Evolutionary conservation across 2,113 vertebrate species (phyloP), one percentile per base, ranked within the genome.

Genomic region (Sclerurus mexicanus): DNA sequence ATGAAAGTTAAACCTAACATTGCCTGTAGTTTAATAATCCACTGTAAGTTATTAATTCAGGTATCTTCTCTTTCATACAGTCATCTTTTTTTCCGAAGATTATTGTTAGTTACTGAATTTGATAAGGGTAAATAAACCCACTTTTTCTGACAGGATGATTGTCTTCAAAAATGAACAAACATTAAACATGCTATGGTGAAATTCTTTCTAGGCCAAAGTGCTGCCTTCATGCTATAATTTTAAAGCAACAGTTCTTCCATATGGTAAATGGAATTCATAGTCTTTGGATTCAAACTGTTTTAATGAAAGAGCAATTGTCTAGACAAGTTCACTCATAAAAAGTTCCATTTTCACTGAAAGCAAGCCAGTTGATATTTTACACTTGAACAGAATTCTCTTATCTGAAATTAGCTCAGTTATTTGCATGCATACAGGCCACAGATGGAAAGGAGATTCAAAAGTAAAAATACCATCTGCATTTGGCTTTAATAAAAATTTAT

Each of bases 351-450:
- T 87, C 33, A n/a, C 67, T 76, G 67, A 89, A 96, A 92, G 37
- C 42, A 81, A 31, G 27, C 62, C 90, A 81, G 78, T 31, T 60
- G 81, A 90, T 55, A 95, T 90, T 95, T 96, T 96, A 52, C 80
- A 92, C 37, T 89, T 85, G 22, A 94, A 85, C 33, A 90, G 56
- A 95, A 92, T 77, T 37, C 28, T 93, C 71, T 78, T 94, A 90
- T 95, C 77, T 91, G 77, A 96, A 96, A 95, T 95, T 94, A 95
- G 91, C 96, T 96, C 81, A 42, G 80, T 94, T 95, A 96, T 95
- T 94, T 96, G 85, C 93, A 95, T 95, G 90, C 77, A 92, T 85
- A 44, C 60, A 82, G 62, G 78, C 35, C 66, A 76, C 93, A 96
- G 93, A 97, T 96, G 90, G 92, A 91, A 95, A 89, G 68, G 44